These are phyloP conservation scores for Eupeodes corollae DNA, from an alignment of 1,140 invertebrate species.

Conservation along the genomic window DNA sequence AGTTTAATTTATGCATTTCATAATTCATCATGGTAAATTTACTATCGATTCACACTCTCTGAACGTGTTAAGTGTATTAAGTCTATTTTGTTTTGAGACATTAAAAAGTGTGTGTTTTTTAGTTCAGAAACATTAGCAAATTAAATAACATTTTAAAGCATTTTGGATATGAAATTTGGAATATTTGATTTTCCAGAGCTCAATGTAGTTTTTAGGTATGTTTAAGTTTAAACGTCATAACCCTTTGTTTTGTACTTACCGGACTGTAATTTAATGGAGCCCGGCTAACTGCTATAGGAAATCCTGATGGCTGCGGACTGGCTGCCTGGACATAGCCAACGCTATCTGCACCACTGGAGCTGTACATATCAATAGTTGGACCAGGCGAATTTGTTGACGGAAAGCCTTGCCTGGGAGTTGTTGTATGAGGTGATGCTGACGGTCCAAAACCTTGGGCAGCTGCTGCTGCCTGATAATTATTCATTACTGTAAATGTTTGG, in stretches of 20 bases:
- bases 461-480: constrained; percentile 81
- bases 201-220: too few species aligned
- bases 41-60: too few species aligned
- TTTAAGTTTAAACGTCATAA: too few species aligned
- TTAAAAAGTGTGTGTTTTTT: too few species aligned
- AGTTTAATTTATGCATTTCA: too few species aligned
- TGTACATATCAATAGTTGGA: constrained; percentile 80
- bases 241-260: constrained; percentile 57
- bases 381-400: constrained; percentile 79
- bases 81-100: too few species aligned
- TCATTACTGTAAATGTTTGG: constrained; percentile 64
- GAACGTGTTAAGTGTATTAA: too few species aligned
- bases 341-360: constrained; percentile 65
- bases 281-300: constrained; percentile 81
- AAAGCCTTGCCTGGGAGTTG: constrained; percentile 63
- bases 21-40: too few species aligned
- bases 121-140: too few species aligned
- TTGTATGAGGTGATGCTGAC: constrained; percentile 48
- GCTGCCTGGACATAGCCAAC: constrained; percentile 86
- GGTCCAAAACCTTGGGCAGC: constrained; percentile 61
- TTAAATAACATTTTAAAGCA: too few species aligned
- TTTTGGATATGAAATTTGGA: too few species aligned
- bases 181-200: too few species aligned
- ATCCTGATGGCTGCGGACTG: constrained; percentile 80
- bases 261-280: constrained; percentile 81